Percentiles rank a stretch among this genome's conserved stretches.
Evolutionary conservation across 2,797 vertebrate genomes (phyloP).

Genomic region (Picus viridis): DNA sequence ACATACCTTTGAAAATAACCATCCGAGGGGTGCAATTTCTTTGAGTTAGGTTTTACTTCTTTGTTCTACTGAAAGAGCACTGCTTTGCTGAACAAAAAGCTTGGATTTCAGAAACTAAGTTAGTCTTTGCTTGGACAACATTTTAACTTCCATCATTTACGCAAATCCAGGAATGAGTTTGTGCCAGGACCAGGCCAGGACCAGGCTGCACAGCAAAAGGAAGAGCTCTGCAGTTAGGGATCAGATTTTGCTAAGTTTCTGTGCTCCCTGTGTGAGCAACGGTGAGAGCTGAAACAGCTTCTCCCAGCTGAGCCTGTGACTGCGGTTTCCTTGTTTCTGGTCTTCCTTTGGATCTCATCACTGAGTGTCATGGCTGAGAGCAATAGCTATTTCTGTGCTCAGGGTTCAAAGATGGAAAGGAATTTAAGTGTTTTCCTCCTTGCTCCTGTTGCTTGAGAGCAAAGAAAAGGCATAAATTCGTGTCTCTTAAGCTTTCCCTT

Average conservation of each 20-base stretch:
- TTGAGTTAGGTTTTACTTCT: neutral
- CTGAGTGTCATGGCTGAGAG: neutral
- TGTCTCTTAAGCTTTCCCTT: neutral
- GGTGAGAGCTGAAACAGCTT: neutral
- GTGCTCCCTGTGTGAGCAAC: neutral
- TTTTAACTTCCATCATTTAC: neutral
- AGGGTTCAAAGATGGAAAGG: neutral
- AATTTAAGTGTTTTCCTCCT: neutral
- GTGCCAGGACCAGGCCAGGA: neutral
- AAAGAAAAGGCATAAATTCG: neutral
- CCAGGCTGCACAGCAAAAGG: neutral
- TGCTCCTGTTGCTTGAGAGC: neutral
- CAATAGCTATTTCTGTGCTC: neutral
- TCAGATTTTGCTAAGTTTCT: neutral
- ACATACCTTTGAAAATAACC: neutral
- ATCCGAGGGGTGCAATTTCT: neutral
- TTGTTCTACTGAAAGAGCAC: neutral
- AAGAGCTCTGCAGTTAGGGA: neutral
- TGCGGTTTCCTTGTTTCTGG: neutral
- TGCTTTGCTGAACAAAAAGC: neutral
- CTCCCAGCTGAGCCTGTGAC: neutral
- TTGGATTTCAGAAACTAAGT: neutral
- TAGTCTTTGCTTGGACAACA: neutral
- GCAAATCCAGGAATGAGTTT: neutral
- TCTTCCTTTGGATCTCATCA: neutral